Conservation (phyloP, 2,797 vertebrate genomes). For the Betta splendens region DNA sequence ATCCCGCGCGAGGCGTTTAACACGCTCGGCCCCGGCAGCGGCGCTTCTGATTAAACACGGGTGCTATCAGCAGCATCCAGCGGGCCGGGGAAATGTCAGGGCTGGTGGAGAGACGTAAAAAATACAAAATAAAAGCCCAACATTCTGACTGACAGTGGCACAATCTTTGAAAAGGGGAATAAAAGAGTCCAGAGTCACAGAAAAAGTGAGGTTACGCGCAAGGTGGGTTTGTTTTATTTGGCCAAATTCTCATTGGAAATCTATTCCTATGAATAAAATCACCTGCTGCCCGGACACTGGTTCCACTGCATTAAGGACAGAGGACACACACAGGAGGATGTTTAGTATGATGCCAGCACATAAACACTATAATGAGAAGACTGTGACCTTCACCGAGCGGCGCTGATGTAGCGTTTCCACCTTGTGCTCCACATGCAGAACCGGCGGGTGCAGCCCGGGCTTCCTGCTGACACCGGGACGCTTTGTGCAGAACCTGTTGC, state of each 20-base stretch:
- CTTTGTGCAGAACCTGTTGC: conserved; percentile 15
- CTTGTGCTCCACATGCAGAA: too few relatives aligned
- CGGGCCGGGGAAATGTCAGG: conserved; percentile 14
- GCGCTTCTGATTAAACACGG: conserved; percentile 12
- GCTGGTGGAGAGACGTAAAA: conserved; percentile 18
- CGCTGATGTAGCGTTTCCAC: too few relatives aligned
- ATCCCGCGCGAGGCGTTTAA: background rate
- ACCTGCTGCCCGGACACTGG: background rate
- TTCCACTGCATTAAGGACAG: background rate
- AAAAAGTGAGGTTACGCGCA: too few relatives aligned
- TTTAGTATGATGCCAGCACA: too few relatives aligned
- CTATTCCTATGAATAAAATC: background rate
- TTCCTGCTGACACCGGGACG: background rate
- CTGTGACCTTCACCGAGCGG: conserved; percentile 33
- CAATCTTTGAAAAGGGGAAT: conserved; percentile 18
- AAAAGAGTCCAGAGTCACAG: background rate
- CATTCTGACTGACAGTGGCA: conserved; percentile 12
- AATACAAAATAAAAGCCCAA: conserved; percentile 11
- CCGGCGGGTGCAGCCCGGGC: too few relatives aligned
- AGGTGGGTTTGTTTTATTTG: background rate
- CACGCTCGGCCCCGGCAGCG: background rate
- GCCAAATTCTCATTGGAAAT: background rate
- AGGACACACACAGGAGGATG: background rate
- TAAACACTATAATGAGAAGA: background rate
- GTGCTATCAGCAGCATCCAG: conserved; percentile 5